Evolutionary conservation across 2,888 invertebrate species (phyloP), one percentile per base, ranked within the genome.

Genomic region (Agelastica alni): DNA sequence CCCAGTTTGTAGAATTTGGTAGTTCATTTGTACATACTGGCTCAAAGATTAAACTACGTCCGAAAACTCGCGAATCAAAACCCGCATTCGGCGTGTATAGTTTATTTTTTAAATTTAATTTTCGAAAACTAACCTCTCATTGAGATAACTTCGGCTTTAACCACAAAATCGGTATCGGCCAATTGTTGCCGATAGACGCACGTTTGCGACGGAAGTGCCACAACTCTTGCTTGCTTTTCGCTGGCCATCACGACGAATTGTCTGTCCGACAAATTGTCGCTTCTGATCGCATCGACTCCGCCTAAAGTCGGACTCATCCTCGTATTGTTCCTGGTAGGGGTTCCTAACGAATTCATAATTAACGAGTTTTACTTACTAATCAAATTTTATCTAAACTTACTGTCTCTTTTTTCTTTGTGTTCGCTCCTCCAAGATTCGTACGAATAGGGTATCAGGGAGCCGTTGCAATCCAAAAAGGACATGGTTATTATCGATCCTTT

Each of bases 391-490:
- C n/a, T n/a, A 7, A 41, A 70, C 75, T 71, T 68, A 78, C 77
- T 70, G 49, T 76, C 75, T 63, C 75, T 71, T 48, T 70, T 74
- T 63, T 88, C 88, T 77, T 82, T 83, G 72, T 85, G 87, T 69
- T 93, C 93, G 73, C 96, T 96, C 76, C 85, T 90, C 96, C 96
- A 98, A 68, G 89, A 85, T 78, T 96, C 96, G 73, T 86, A 92
- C 34, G 92, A 87, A 73, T 91, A 89, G 57, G 93, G 91, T 74
- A 97, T 89, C 67, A 97, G 84, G 73, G 91, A 87, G 73, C 97
- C 97, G 74, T 89, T 92, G 75, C 91, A 92, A 82, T 99, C 97
- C 76, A 99, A 83, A 81, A 99, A 98, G 63, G 94, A 92, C 87
- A 97, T 91, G 63, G 90, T 87, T 71, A 96, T 81, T 73, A 98